Conservation (phyloP, 1,140 invertebrate species). For the Aphidius ervi region DNA sequence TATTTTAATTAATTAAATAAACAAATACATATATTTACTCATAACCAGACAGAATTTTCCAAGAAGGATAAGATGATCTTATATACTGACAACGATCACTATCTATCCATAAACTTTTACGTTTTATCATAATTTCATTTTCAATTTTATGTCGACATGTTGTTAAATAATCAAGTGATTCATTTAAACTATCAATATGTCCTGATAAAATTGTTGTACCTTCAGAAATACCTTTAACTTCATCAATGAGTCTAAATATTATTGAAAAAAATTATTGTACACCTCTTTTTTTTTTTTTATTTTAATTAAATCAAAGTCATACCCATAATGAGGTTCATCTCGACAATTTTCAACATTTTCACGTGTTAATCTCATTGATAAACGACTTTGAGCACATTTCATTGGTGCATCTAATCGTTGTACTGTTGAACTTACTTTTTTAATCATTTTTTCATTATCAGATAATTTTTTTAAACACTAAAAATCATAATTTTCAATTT, state of each 20-base stretch:
- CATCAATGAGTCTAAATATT: constrained; percentile 58
- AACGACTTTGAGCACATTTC: constrained; percentile 71
- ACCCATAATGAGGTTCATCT: constrained; percentile 63
- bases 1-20: no score
- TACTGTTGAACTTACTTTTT: constrained; percentile 56
- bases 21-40: no score
- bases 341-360: constrained; percentile 64
- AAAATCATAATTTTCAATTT: constrained; percentile 10
- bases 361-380: constrained; percentile 63
- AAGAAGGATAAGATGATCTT: constrained; percentile 61
- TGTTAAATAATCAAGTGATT: constrained; percentile 56
- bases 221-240: constrained; percentile 64
- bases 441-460: constrained; percentile 64
- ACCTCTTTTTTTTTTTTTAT: constrained; percentile 1
- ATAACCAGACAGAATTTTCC: constrained; percentile 60
- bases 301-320: constrained; percentile 15
- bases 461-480: constrained; percentile 61
- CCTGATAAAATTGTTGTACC: constrained; percentile 58
- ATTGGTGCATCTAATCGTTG: constrained; percentile 64
- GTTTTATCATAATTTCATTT: constrained; percentile 64
- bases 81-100: constrained; percentile 58
- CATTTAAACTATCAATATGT: constrained; percentile 58
- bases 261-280: background rate
- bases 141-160: constrained; percentile 59
- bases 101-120: constrained; percentile 66